Conservation (phyloP, 2,888 invertebrate genomes). For the Xestia xanthographa region DNA sequence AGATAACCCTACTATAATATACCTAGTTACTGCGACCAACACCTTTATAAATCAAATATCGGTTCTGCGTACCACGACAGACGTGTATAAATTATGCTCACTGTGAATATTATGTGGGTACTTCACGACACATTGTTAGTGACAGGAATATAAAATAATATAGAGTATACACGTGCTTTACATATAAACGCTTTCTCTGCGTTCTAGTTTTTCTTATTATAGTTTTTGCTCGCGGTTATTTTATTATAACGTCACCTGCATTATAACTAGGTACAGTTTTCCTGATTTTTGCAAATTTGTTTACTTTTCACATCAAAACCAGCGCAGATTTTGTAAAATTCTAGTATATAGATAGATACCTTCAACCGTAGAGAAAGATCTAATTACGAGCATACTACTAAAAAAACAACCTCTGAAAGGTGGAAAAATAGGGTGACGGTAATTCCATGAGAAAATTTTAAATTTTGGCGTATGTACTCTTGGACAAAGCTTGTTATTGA, state of each 20-base stretch:
- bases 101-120: slow-evolving; percentile 2
- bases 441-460: background rate
- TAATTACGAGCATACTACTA: background rate
- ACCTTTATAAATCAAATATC: slow-evolving; percentile 32
- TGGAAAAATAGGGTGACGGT: background rate
- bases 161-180: background rate
- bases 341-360: background rate
- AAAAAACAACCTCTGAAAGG: background rate
- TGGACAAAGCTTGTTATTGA: background rate
- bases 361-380: background rate
- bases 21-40: background rate
- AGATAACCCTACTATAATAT: background rate
- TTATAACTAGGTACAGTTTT: background rate
- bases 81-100: slow-evolving; percentile 40
- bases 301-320: background rate
- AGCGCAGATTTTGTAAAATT: background rate
- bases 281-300: background rate
- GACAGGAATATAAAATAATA: slow-evolving; percentile 40
- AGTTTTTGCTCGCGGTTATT: background rate
- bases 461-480: background rate
- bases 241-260: background rate
- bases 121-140: slow-evolving; percentile 35
- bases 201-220: background rate
- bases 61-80: background rate
- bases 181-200: background rate